Base-by-base conservation (phyloP, 2,888 invertebrate species). In the Tachina lurida region DNA sequence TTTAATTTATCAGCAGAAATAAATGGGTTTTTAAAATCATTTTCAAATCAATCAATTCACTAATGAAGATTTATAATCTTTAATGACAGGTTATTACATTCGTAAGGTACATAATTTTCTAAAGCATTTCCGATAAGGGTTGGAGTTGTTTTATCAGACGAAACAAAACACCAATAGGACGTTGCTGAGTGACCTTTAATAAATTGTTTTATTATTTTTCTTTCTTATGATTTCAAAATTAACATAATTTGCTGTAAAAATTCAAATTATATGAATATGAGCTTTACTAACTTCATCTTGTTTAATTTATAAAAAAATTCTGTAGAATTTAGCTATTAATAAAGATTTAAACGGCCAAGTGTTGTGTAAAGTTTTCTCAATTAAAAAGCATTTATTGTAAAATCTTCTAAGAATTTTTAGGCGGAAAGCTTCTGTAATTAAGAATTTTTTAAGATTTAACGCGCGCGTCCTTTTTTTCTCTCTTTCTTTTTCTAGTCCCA, bases 21-120 rank as follows among this genome's bases (percentile, higher is more conserved):
- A 31, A 31, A 31, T 31, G 31, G 68, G 13, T 52, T 73, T 75
- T 56, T 47, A 47, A 79, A 80, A 68, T 84, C 62, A 68, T 77
- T 76, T 76, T 76, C 45, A 80, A 80, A 84, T 80, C 80, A 84
- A 80, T 80, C 84, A 84, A 73, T 80, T 80, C 73, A 22, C 49
- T 75, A 75, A 70, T 52, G 71, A 52, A 49, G 41, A 68, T 60
- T 49, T n/a, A 49, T 4, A 63, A 22, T 17, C 3, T 39, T 0
- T 58, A 19, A 47, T 67, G n/a, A n/a, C 56, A 10, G 56, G 39
- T 47, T 31, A 52, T 22, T 9, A 7, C 31, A 7, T 31, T 31
- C 7, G 15, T n/a, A 31, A 39, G 4, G 19, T 15, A 45, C 9
- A 58, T 1, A 17, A 12, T 65, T 49, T 49, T 22, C 17, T 4